phyloP scores from a whole-genome alignment of 2,797 vertebrate species.

The Lerista edwardsae region DNA sequence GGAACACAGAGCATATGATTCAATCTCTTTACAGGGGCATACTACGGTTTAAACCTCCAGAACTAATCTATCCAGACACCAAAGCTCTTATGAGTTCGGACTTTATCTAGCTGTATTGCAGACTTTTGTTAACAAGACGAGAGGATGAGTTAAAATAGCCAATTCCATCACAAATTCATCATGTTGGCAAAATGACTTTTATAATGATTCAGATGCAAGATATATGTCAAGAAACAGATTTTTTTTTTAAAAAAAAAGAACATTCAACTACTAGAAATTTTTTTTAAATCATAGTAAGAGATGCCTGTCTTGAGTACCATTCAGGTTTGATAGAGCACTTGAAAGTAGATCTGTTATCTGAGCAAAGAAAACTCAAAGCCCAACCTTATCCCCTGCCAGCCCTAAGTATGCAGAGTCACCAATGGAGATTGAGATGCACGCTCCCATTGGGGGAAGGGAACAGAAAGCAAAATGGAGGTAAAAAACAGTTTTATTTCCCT shows the following conservation, averaged over 20 bases:
- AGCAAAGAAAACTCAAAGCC: no score
- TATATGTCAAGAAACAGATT: not conserved
- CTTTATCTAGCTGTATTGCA: not conserved
- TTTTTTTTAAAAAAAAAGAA: no score
- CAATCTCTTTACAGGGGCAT: not conserved
- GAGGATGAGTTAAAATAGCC: conserved; percentile 11
- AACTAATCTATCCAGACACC: not conserved
- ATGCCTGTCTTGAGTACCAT: not conserved
- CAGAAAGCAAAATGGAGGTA: no score
- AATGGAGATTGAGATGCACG: no score
- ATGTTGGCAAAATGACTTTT: not conserved
- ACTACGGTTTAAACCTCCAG: not conserved
- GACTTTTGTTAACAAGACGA: conserved; percentile 4
- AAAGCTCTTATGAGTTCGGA: not conserved
- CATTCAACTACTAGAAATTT: not conserved
- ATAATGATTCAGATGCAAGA: not conserved
- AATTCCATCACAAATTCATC: not conserved
- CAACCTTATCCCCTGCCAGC: no score
- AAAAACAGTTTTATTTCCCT: no score
- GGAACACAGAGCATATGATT: not conserved
- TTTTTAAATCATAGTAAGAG: not conserved
- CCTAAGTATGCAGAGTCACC: no score
- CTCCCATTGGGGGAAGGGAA: no score
- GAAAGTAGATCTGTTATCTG: not conserved
- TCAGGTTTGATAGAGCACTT: not conserved